Conservation (phyloP, 2,888 invertebrate genomes). For the Nymphalis urticae region DNA sequence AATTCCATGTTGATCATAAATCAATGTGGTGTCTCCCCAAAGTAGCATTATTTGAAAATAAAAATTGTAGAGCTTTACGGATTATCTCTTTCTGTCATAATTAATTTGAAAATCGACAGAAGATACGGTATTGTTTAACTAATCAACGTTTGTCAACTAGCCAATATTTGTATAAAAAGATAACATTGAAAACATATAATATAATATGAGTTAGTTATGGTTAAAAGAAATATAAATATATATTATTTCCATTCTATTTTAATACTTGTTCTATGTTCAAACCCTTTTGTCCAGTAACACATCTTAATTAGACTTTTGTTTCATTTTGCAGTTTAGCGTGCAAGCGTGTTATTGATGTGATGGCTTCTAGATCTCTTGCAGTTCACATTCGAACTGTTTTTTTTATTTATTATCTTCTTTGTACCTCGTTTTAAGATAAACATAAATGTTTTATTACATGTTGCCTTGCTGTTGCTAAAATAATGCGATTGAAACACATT, state of each 20-base stretch:
- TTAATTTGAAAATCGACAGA: too few species aligned
- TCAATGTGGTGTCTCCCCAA: too few species aligned
- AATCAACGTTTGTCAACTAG: too few species aligned
- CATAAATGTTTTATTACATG: too few species aligned
- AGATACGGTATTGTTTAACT: too few species aligned
- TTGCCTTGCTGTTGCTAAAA: too few species aligned
- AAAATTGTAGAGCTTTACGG: too few species aligned
- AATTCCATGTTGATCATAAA: too few species aligned
- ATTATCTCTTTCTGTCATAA: too few species aligned
- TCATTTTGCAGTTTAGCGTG: conserved; percentile 12
- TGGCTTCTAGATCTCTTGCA: not conserved
- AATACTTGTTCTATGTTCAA: not conserved
- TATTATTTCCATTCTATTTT: not conserved
- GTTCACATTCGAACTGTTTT: not conserved
- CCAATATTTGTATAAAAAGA: not conserved
- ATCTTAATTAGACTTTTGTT: conserved; percentile 33
- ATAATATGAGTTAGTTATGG: not conserved
- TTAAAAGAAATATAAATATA: not conserved
- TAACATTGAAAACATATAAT: not conserved
- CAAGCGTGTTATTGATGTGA: conserved; percentile 1
- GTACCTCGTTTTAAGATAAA: not conserved
- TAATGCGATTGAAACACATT: too few species aligned
- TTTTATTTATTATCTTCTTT: not conserved
- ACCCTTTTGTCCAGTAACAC: conserved; percentile 18
- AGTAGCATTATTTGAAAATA: too few species aligned